Conservation (phyloP, 2,113 vertebrate species). For the Alaudala cheleensis region DNA sequence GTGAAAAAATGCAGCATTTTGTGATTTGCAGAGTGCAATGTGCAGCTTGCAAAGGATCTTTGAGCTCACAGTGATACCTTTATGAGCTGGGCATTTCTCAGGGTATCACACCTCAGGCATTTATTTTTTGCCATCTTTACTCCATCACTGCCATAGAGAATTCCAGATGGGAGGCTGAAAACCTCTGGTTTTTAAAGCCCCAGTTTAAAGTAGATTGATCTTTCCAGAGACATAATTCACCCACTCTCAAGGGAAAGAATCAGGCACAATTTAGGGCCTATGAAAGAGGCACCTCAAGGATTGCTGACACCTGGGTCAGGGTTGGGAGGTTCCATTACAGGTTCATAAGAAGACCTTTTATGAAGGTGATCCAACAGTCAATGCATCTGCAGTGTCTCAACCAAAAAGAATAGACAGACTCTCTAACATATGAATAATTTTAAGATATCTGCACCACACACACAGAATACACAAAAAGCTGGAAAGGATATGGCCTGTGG, state of each 20-base stretch:
- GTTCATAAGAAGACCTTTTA: not conserved
- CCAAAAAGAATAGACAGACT: not conserved
- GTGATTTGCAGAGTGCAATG: not conserved
- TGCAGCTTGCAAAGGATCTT: not conserved
- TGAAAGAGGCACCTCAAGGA: not conserved
- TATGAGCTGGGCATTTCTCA: not conserved
- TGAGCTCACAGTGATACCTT: not conserved
- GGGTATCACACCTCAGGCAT: not conserved
- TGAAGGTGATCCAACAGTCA: not conserved
- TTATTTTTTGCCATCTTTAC: not conserved
- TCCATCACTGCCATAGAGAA: not conserved
- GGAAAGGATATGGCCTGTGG: not conserved
- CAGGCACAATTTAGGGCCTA: not conserved
- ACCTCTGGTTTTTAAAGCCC: not conserved
- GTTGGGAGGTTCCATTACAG: not conserved
- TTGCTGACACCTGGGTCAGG: not conserved
- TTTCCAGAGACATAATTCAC: not conserved
- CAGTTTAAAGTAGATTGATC: not conserved
- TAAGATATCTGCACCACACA: not conserved
- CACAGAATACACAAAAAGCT: not conserved
- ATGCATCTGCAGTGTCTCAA: not conserved
- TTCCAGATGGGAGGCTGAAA: not conserved
- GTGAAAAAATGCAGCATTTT: not conserved
- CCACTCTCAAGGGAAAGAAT: not conserved
- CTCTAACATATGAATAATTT: not conserved